phyloP scores from a whole-genome alignment of 2,113 vertebrate genomes.

The Corynorhinus townsendii region DNA sequence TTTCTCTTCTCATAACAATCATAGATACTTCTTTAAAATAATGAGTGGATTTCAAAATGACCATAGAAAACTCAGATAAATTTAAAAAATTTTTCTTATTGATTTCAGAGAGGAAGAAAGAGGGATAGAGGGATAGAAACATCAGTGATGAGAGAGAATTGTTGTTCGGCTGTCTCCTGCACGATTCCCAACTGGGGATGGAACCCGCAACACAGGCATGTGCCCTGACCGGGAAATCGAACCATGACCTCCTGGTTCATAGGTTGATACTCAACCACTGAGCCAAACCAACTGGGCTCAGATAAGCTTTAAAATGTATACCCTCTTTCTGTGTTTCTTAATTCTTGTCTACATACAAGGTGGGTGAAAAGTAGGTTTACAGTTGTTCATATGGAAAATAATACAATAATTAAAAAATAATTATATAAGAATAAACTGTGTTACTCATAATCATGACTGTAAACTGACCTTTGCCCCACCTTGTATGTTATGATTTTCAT shows the following conservation, averaged over 20 bases:
- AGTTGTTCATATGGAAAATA: background rate
- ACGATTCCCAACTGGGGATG: too few relatives aligned
- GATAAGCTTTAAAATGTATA: background rate
- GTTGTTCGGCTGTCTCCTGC: too few relatives aligned
- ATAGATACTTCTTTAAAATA: background rate
- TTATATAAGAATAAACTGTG: background rate
- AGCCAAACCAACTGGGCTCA: too few relatives aligned
- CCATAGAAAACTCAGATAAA: background rate
- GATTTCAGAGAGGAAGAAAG: too few relatives aligned
- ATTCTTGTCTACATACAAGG: background rate
- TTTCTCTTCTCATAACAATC: conserved; percentile 12
- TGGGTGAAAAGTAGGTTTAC: background rate
- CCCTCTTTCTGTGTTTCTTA: background rate
- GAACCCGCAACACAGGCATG: too few relatives aligned
- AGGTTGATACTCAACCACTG: too few relatives aligned
- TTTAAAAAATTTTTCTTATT: background rate
- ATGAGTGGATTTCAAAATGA: conserved; percentile 29
- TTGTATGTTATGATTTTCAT: background rate
- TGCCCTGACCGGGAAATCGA: too few relatives aligned
- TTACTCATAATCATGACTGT: background rate
- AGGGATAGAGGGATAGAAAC: too few relatives aligned
- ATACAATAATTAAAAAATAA: background rate
- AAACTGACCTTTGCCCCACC: background rate
- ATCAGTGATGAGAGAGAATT: too few relatives aligned
- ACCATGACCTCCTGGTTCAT: too few relatives aligned